phyloP scores from a whole-genome alignment of 2,113 vertebrate genomes.

The Zosterops borbonicus region DNA sequence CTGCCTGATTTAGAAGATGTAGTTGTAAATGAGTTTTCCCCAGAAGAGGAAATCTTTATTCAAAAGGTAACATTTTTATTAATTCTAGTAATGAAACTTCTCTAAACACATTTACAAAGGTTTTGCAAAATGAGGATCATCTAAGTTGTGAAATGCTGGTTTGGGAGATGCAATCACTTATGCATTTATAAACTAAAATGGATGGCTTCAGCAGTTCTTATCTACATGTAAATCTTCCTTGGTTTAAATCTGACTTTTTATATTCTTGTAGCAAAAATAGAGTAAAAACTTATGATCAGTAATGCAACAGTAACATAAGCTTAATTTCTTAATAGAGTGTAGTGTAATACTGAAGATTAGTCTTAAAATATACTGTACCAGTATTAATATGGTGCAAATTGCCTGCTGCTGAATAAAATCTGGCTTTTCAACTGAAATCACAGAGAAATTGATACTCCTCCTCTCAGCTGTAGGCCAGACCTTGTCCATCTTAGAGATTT shows the following conservation, averaged over 20 bases:
- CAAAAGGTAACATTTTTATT: conserved; percentile 35
- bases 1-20: conserved; percentile 90
- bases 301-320: not conserved
- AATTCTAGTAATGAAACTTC: not conserved
- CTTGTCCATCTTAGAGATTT: not conserved
- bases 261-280: not conserved
- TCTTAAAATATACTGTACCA: not conserved
- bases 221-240: not conserved
- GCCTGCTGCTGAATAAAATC: not conserved
- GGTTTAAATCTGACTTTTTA: not conserved
- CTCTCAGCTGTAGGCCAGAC: not conserved
- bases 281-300: not conserved
- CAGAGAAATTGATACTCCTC: not conserved
- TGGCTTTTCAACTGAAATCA: not conserved
- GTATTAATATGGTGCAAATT: not conserved
- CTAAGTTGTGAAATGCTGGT: not conserved
- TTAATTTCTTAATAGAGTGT: not conserved
- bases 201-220: not conserved
- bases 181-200: not conserved
- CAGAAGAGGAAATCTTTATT: conserved; percentile 1
- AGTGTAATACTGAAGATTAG: not conserved
- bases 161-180: not conserved
- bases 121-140: not conserved
- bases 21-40: not conserved
- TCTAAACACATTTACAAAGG: not conserved